A percentile compares a stretch with the other conserved stretches of the same genome.
Conservation (phyloP, 2,888 invertebrate species). For the Drosophila falleni region DNA sequence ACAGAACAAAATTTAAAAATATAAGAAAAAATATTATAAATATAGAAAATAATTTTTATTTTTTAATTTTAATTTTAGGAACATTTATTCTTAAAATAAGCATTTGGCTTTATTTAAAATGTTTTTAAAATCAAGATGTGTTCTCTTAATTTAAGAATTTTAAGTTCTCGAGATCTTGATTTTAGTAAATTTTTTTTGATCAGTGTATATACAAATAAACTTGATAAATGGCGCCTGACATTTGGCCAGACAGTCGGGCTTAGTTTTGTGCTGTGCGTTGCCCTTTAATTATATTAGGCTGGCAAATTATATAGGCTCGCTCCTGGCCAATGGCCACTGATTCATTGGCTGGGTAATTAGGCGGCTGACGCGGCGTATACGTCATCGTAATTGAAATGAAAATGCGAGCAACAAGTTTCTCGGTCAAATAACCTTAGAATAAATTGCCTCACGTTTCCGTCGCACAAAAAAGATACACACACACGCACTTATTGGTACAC, state of each 20-base stretch:
- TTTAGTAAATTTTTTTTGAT: no score
- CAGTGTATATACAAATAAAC: slow-evolving; percentile 20
- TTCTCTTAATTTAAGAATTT: no score
- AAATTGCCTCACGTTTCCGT: slow-evolving; percentile 80
- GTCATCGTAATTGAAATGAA: slow-evolving; percentile 78
- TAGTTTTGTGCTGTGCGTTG: slow-evolving; percentile 26
- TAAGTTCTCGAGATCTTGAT: no score
- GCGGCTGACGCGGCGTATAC: slow-evolving; percentile 62
- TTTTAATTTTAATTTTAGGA: no score
- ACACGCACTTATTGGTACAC: slow-evolving; percentile 23
- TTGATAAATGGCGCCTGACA: slow-evolving; percentile 65
- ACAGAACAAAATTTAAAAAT: no score
- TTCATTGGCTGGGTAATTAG: slow-evolving; percentile 69
- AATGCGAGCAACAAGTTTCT: slow-evolving; percentile 76
- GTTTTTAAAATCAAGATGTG: no score
- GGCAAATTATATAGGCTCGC: slow-evolving; percentile 47
- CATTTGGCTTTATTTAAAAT: no score
- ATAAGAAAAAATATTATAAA: no score
- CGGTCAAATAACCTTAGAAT: slow-evolving; percentile 77
- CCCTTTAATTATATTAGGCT: slow-evolving; percentile 49
- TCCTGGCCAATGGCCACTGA: slow-evolving; percentile 34
- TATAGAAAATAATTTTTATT: no score
- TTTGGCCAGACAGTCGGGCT: slow-evolving; percentile 46
- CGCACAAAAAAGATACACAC: slow-evolving; percentile 38
- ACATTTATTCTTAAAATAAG: no score